These are phyloP conservation scores for Dipodomys stephensi DNA, from an alignment of 2,113 vertebrate genomes.

Conservation along the genomic window DNA sequence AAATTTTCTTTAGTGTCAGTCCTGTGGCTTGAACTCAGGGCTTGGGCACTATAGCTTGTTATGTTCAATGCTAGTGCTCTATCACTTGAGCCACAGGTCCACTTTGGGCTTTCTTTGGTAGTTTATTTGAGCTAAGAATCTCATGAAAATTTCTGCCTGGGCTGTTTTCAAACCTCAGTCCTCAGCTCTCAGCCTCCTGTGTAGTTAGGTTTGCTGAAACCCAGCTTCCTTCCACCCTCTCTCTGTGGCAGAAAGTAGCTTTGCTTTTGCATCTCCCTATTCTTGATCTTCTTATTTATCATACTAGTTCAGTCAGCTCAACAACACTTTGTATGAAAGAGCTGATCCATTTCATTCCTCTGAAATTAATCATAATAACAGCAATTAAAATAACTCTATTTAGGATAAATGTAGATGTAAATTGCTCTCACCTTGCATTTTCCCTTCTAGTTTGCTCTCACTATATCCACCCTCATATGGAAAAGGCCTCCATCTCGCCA, in stretches of 20 bases:
- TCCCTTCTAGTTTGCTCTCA: slow-evolving; percentile 76
- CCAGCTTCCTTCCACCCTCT: not conserved
- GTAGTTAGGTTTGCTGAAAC: no score
- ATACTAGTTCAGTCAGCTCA: slow-evolving; percentile 71
- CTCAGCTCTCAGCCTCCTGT: no score
- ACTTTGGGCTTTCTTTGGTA: no score
- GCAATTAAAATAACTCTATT: slow-evolving; percentile 88
- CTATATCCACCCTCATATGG: slow-evolving; percentile 77
- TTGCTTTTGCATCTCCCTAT: slow-evolving; percentile 71
- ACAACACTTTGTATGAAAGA: slow-evolving; percentile 49
- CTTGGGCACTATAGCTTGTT: no score
- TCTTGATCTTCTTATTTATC: slow-evolving; percentile 82
- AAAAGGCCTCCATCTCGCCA: slow-evolving; percentile 62
- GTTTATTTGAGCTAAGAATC: no score
- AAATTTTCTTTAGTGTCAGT: not conserved
- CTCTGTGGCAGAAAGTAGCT: slow-evolving; percentile 65
- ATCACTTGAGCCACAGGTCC: no score
- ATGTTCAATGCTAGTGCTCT: no score
- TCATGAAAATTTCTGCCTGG: no score
- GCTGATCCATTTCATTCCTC: slow-evolving; percentile 86
- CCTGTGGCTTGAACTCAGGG: no score
- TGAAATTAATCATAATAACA: slow-evolving; percentile 87
- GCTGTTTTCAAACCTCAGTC: no score
- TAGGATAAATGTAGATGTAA: slow-evolving; percentile 84
- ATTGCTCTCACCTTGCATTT: slow-evolving; percentile 82